Conservation (phyloP, 2,888 invertebrate genomes). For the Cerceris ruficornis region DNA sequence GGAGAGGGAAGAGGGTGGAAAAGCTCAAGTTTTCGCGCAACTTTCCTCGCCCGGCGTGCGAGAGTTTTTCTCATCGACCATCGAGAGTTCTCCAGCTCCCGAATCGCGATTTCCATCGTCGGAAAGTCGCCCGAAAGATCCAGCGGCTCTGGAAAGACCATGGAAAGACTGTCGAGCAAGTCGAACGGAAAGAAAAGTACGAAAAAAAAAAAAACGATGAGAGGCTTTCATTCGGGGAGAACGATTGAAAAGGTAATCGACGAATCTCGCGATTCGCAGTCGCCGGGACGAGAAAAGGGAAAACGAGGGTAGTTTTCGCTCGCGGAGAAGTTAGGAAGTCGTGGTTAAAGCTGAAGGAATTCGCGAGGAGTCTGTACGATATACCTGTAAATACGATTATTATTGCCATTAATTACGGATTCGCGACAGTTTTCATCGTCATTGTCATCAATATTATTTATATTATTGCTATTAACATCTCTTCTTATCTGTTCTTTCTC, state of each 20-base stretch:
- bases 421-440: conserved; percentile 8
- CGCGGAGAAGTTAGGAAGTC: background rate
- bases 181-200: no score
- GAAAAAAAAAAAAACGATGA: no score
- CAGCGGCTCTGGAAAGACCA: no score
- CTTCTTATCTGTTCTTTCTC: conserved; percentile 13
- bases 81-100: background rate
- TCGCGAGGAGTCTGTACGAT: conserved; percentile 39
- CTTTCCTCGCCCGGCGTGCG: conserved; percentile 30
- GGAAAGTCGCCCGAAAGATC: no score
- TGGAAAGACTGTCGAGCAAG: no score
- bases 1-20: conserved; percentile 25
- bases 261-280: no score
- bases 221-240: no score
- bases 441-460: conserved; percentile 8
- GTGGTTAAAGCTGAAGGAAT: background rate
- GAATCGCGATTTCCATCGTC: no score
- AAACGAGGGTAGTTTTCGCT: background rate
- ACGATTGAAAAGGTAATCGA: no score
- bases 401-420: conserved; percentile 30
- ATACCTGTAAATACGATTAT: conserved; percentile 50
- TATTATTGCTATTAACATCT: conserved; percentile 26
- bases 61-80: conserved; percentile 17
- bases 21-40: conserved; percentile 51
- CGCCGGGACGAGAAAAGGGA: background rate